Evolutionary conservation across 2,888 invertebrate species (phyloP).

Genomic region (Anarsia innoxiella): DNA sequence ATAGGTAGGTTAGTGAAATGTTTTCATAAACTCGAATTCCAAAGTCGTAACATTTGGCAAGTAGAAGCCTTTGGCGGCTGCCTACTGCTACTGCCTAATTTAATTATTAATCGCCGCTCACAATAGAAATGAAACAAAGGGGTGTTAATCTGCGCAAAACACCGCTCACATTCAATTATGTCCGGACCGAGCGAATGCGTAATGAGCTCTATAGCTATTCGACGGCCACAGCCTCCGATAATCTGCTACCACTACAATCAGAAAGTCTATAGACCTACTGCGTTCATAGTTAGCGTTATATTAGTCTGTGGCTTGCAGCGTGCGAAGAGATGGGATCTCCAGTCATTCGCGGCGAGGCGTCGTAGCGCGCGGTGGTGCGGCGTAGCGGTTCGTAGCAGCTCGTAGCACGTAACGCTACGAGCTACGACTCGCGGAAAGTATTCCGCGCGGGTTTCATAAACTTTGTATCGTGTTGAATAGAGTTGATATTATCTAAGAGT

Average conservation of each 20-base stretch:
- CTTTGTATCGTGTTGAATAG: conserved; percentile 13
- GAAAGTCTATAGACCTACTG: conserved; percentile 4
- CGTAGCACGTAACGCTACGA: conserved; percentile 25
- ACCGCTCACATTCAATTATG: conserved; percentile 42
- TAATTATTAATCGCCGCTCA: neutral
- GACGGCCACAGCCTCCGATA: neutral
- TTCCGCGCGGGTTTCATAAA: conserved; percentile 31
- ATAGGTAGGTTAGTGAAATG: too few relatives aligned
- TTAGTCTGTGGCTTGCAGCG: conserved; percentile 11
- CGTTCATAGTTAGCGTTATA: neutral
- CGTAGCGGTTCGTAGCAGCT: conserved; percentile 28
- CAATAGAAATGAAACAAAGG: conserved; percentile 33
- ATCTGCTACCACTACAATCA: neutral
- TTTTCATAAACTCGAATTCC: too few relatives aligned
- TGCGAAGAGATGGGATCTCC: conserved; percentile 20
- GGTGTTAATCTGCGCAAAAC: conserved; percentile 37
- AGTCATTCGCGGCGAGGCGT: conserved; percentile 43
- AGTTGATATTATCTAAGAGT: conserved; percentile 14
- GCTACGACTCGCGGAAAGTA: conserved; percentile 29
- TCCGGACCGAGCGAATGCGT: conserved; percentile 29
- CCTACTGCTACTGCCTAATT: neutral
- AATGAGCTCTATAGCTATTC: conserved; percentile 22
- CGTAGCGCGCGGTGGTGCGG: conserved; percentile 44
- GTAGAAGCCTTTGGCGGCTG: too few relatives aligned
- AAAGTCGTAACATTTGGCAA: too few relatives aligned